phyloP scores from a whole-genome alignment of 2,888 invertebrate species.

The Xestobium rufovillosum region DNA sequence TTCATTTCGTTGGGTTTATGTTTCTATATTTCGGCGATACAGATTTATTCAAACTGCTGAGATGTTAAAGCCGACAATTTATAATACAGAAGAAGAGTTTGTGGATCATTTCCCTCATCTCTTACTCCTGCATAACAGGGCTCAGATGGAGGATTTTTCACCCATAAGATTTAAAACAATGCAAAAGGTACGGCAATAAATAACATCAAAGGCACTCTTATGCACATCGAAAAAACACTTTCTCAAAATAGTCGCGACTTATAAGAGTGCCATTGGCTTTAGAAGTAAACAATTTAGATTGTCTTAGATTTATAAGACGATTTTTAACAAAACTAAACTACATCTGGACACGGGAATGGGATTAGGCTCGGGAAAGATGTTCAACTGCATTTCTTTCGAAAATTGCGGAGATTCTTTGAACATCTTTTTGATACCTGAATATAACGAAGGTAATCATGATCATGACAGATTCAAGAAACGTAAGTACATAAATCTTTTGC shows the following conservation, averaged over 20 bases:
- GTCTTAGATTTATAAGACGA: constrained; percentile 43
- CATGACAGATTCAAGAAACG: neutral
- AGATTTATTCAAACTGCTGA: constrained; percentile 78
- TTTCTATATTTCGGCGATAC: constrained; percentile 20
- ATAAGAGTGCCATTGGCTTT: no score
- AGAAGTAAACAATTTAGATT: no score
- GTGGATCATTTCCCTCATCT: constrained; percentile 77
- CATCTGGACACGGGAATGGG: constrained; percentile 62
- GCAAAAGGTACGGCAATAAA: constrained; percentile 55
- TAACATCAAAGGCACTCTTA: neutral
- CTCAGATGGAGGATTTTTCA: constrained; percentile 65
- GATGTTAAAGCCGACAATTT: constrained; percentile 76
- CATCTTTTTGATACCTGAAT: constrained; percentile 60
- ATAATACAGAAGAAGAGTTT: constrained; percentile 56
- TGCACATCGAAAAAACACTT: no score
- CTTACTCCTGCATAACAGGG: constrained; percentile 75
- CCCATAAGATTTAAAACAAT: constrained; percentile 52
- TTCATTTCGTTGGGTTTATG: neutral
- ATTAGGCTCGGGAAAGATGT: constrained; percentile 42
- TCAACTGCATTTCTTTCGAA: constrained; percentile 47
- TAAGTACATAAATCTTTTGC: constrained; percentile 23
- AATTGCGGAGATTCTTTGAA: constrained; percentile 58
- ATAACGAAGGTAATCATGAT: constrained; percentile 40
- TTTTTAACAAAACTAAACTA: constrained; percentile 58
- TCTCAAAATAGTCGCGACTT: no score